Conservation (phyloP, 2,888 invertebrate genomes). For the Ormyrus pomaceus region DNA sequence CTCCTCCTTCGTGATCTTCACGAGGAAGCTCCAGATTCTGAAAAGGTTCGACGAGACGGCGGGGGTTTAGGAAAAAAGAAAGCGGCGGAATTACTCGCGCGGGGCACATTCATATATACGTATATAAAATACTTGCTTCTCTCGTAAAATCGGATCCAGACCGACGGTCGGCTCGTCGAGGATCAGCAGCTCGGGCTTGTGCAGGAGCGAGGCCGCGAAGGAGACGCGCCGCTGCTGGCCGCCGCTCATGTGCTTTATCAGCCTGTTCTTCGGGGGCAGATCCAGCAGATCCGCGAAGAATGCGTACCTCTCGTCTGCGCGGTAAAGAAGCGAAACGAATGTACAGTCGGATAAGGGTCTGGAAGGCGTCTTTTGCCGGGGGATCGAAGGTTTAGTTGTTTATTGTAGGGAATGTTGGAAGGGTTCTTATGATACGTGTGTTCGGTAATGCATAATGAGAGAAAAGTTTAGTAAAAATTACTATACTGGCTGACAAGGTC, state of each 20-base stretch:
- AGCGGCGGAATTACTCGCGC: too few species aligned
- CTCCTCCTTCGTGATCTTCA: constrained; percentile 82
- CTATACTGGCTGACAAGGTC: too few species aligned
- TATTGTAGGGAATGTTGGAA: too few species aligned
- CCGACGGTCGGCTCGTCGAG: constrained; percentile 97
- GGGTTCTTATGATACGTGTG: too few species aligned
- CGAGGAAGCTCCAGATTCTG: constrained; percentile 93
- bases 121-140: constrained; percentile 79
- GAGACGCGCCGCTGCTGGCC: constrained; percentile 94
- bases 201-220: constrained; percentile 91
- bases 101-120: background rate
- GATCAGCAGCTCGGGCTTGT: constrained; percentile 91
- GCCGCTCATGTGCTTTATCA: constrained; percentile 87
- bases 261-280: constrained; percentile 82
- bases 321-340: background rate
- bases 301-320: constrained; percentile 79
- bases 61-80: background rate
- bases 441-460: too few species aligned
- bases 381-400: too few species aligned
- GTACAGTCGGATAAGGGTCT: too few species aligned
- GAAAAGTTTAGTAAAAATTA: too few species aligned
- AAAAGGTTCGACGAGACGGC: constrained; percentile 60
- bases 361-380: too few species aligned
- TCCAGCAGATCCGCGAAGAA: constrained; percentile 85
- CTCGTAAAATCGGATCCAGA: constrained; percentile 90